Conservation (phyloP, 2,888 invertebrate species). For the Himalopsyche anomala region DNA sequence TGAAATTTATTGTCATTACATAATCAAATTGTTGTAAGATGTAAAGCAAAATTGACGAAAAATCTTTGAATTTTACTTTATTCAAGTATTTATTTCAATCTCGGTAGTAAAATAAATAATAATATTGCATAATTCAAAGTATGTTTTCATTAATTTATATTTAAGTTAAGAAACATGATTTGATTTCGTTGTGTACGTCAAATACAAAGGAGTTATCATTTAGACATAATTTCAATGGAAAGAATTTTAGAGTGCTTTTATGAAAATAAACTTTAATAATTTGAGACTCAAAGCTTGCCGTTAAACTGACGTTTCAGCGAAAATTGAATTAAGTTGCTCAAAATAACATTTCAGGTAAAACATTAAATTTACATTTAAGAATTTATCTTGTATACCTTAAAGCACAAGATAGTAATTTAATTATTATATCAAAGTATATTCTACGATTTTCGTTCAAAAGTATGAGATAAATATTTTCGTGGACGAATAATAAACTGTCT, state of each 20-base stretch:
- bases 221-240: slow-evolving; percentile 10
- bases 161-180: slow-evolving; percentile 46
- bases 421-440: too few species aligned
- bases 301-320: not conserved
- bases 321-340: slow-evolving; percentile 18
- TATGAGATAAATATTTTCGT: too few species aligned
- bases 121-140: slow-evolving; percentile 32
- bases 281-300: not conserved
- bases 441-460: too few species aligned
- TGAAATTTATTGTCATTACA: too few species aligned
- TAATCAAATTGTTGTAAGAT: too few species aligned
- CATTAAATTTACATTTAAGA: too few species aligned
- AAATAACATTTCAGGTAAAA: slow-evolving; percentile 1
- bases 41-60: too few species aligned
- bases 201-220: slow-evolving; percentile 47
- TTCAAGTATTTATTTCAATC: too few species aligned
- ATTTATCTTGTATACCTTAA: too few species aligned
- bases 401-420: too few species aligned
- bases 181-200: slow-evolving; percentile 47
- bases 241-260: slow-evolving; percentile 28
- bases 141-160: slow-evolving; percentile 2
- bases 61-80: too few species aligned
- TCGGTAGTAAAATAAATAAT: not conserved
- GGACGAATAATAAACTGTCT: too few species aligned
- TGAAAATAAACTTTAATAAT: slow-evolving; percentile 3